Evolutionary conservation across 2,888 invertebrate species (phyloP), one percentile per base, ranked within the genome.

Genomic region (Drosophila yooni): DNA sequence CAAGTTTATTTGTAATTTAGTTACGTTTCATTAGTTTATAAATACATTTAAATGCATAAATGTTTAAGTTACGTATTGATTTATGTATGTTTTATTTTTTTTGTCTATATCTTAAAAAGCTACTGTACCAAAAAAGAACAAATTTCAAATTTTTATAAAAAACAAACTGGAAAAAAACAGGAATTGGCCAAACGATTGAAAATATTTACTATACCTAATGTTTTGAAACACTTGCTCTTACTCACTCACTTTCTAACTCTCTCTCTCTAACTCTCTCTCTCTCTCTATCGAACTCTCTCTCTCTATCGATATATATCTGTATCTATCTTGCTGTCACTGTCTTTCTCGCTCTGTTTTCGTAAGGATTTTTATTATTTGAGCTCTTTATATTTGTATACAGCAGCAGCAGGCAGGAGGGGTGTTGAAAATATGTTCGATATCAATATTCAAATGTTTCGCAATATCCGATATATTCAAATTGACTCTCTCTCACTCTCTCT

Each of bases 131-230:
- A 36, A 74, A 71, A 75, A 62, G 53, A 59, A 70, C 10, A 78
- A 82, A 80, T 81, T 85, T 75, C 15, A 88, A 87, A 81, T 81
- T 82, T 60, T 74, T 69, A 71, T 72, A 71, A 79, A 71, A 79
- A 78, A 79, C 48, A 70, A 72, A 79, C 27, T 79, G 72, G 66
- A 71, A 82, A 82, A 91, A 91, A 91, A 91, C 91, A 91, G 91
- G 88, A 92, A 91, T 92, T 91, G 92, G 91, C 91, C 91, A 89
- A 85, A 83, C 72, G 68, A 90, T 88, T 83, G 88, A 90, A 89
- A 90, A 88, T 82, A 54, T 88, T 83, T 71, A 66, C 59, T 56
- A 46, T 67, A 40, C 40, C 15, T 59, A 63, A 63, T 68, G 67
- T 68, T 48, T 71, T 70, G 61, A 80, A 71, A 83, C 69, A 75